phyloP scores from a whole-genome alignment of 1,140 invertebrate genomes.

The Drosophila eugracilis region DNA sequence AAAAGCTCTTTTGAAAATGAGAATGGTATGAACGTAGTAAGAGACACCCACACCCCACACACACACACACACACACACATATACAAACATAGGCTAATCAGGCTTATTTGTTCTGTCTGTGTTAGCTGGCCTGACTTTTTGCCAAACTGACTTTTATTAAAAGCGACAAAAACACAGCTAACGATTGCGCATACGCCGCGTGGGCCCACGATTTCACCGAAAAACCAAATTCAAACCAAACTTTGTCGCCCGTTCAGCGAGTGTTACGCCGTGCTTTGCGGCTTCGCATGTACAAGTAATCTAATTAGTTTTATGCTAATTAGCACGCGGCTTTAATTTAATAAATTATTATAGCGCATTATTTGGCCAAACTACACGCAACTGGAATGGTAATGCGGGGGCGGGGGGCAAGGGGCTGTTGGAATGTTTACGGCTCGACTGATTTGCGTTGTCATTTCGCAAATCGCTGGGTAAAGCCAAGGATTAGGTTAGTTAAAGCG shows the following conservation, averaged over 20 bases:
- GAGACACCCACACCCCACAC: constrained; percentile 7
- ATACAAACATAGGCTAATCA: constrained; percentile 67
- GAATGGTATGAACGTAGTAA: constrained; percentile 3
- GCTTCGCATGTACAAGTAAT: constrained; percentile 79
- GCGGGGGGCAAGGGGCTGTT: constrained; percentile 4
- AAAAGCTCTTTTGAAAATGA: not conserved
- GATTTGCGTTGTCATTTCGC: constrained; percentile 46
- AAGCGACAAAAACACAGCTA: constrained; percentile 63
- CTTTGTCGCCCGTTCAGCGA: constrained; percentile 10
- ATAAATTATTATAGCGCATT: constrained; percentile 81
- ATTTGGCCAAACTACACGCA: constrained; percentile 59
- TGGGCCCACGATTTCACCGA: constrained; percentile 28
- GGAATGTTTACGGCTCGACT: constrained; percentile 33
- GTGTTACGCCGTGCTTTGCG: constrained; percentile 62
- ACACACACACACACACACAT: constrained; percentile 8
- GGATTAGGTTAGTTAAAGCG: constrained; percentile 13
- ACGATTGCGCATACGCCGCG: constrained; percentile 74
- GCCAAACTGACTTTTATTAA: constrained; percentile 78
- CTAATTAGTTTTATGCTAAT: constrained; percentile 83
- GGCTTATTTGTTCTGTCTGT: constrained; percentile 71
- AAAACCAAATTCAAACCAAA: constrained; percentile 9
- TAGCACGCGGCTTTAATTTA: constrained; percentile 79
- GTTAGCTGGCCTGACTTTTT: constrained; percentile 65
- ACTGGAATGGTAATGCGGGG: not conserved
- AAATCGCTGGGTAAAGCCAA: constrained; percentile 40